Evolutionary conservation across 2,797 vertebrate species (phyloP).

Genomic region (Pteronotus mesoamericanus): DNA sequence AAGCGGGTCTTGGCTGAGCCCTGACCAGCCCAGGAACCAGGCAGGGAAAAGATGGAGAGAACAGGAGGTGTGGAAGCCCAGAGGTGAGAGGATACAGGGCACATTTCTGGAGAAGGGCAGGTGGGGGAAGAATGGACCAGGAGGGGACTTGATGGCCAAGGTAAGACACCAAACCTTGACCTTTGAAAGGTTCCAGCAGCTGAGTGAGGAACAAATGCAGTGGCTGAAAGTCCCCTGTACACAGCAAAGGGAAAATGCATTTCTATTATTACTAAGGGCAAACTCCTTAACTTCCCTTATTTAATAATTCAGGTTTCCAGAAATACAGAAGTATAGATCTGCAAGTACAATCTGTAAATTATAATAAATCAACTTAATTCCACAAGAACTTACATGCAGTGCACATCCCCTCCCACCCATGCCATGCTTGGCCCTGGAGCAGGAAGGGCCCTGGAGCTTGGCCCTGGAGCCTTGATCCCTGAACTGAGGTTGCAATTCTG

Average conservation of each 20-base stretch:
- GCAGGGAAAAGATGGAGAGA: not conserved
- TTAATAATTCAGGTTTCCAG: not conserved
- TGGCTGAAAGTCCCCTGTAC: not conserved
- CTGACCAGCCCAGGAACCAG: not conserved
- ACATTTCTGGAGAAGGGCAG: not conserved
- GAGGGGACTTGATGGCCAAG: not conserved
- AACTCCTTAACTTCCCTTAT: constrained; percentile 1
- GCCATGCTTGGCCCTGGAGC: not conserved
- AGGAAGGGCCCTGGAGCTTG: not conserved
- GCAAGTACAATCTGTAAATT: not conserved
- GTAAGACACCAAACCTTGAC: not conserved
- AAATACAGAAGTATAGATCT: not conserved
- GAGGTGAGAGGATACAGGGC: not conserved
- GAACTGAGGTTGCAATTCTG: not conserved
- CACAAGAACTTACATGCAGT: not conserved
- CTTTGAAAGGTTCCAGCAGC: not conserved
- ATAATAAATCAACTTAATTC: not conserved
- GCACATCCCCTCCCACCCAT: not conserved
- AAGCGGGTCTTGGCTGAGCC: not conserved
- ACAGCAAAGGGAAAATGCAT: not conserved
- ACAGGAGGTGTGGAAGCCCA: not conserved
- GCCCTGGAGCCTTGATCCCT: not conserved
- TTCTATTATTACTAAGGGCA: not conserved
- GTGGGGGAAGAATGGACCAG: not conserved
- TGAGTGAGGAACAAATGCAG: not conserved